Base-by-base conservation (phyloP, 92 coral and sea anemone genomes). In the Porites rus region DNA sequence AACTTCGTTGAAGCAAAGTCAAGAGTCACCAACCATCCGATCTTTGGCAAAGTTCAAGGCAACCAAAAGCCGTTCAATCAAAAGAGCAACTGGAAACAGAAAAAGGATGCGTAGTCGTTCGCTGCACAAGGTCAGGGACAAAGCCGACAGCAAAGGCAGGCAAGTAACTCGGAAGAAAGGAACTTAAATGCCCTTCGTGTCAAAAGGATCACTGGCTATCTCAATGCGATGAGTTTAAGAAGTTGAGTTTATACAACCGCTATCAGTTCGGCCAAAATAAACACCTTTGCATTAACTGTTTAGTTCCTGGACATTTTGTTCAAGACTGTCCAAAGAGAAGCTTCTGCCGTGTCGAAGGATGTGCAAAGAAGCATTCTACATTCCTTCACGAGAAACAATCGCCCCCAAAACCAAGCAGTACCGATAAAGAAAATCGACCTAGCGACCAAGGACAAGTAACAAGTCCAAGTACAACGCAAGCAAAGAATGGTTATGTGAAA, bases 261-360 rank as follows among this genome's bases (percentile, higher is more conserved):
- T 72, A 43, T 16, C 56, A 83, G 79, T 56, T 92, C 7, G 84
- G 78, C 8, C 65, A 63, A 38, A 79, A 62, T 19, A 90, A 92
- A 71, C 65, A 58, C 12, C 86, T 92, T 10, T 92, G 95, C 63
- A 43, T 51, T 17, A 93, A 93, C 46, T 90, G 96, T 72, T 62
- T 93, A 31, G 67, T 65, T 19, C 67, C 90, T 28, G 90, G 96
- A 19, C 90, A 93, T 52, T 76, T 69, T 5, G 90, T 72, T 2
- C 24, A 31, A 19, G 69, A 72, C 38, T 87, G 91, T 73, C 46
- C 94, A 21, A 93, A 87, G 66, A 13, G 38, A 61, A 84, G 92
- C 58, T 90, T 90, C 73, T 93, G 90, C 66, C 74, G 77, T 16
- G 89, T 93, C 4, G 87, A 90, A 21, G 93, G 89, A 59, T 92